Evolutionary conservation across 1,140 invertebrate species (phyloP).

Genomic region (Papilio helenus): DNA sequence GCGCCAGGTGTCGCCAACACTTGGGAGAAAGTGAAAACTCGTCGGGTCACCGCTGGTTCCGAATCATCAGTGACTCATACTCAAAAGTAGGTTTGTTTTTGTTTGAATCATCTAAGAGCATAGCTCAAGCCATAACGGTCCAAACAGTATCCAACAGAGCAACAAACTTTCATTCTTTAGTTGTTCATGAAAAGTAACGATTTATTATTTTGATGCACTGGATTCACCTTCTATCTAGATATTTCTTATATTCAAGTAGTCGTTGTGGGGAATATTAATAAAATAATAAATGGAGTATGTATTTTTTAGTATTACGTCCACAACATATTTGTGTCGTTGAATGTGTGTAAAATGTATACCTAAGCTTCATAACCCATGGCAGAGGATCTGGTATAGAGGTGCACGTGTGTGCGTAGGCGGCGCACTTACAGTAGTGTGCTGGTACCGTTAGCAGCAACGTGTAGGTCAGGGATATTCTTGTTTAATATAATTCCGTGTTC

Average conservation of each 20-base stretch:
- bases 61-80: conserved; percentile 43
- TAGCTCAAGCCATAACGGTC: not conserved
- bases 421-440: conserved; percentile 47
- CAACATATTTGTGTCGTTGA: not conserved
- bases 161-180: not conserved
- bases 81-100: conserved; percentile 51
- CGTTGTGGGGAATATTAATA: no score
- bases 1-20: conserved; percentile 66
- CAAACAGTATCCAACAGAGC: not conserved
- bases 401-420: conserved; percentile 29
- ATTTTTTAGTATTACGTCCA: not conserved
- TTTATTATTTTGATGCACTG: not conserved
- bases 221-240: no score
- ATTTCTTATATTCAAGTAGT: no score
- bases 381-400: conserved; percentile 3
- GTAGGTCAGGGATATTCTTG: conserved; percentile 44
- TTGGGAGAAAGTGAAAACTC: conserved; percentile 62
- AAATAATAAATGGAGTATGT: no score
- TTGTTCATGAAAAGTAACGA: not conserved
- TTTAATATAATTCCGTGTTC: conserved; percentile 19
- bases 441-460: conserved; percentile 67
- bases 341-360: not conserved
- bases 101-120: not conserved
- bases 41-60: conserved; percentile 31
- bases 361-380: not conserved